Conservation (phyloP, 1,140 invertebrate species). For the Dinoponera quadriceps region DNA sequence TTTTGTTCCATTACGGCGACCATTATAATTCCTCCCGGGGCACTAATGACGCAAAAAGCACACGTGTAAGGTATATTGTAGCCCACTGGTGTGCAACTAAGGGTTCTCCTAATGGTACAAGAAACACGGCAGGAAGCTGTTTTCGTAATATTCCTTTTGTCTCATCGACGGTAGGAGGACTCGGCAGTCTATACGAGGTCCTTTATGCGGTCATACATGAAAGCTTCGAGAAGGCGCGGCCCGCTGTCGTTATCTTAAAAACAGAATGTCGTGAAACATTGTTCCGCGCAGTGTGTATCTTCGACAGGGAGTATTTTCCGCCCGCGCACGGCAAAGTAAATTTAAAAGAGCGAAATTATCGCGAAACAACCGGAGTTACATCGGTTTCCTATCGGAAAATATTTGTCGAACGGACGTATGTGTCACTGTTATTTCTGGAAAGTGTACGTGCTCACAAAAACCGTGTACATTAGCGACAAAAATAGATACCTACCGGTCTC, state of each 20-base stretch:
- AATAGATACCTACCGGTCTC: background rate
- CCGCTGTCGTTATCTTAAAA: constrained; percentile 43
- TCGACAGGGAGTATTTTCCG: constrained; percentile 8
- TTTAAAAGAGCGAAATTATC: background rate
- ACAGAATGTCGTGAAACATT: constrained; percentile 29
- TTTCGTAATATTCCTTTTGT: constrained; percentile 50
- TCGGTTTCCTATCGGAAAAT: background rate
- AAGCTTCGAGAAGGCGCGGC: constrained; percentile 32
- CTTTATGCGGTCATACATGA: constrained; percentile 42
- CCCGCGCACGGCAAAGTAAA: background rate
- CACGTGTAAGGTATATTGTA: constrained; percentile 18
- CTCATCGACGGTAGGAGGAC: constrained; percentile 28
- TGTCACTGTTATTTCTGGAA: background rate
- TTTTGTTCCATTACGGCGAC: background rate
- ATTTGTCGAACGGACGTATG: background rate
- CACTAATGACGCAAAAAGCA: constrained; percentile 50
- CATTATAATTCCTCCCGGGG: constrained; percentile 29
- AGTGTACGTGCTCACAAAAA: background rate
- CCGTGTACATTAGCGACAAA: background rate
- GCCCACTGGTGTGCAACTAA: constrained; percentile 9
- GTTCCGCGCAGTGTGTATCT: background rate
- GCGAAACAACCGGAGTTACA: background rate
- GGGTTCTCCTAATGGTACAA: constrained; percentile 45
- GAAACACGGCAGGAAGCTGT: constrained; percentile 39
- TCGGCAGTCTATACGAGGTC: background rate